Evolutionary conservation across 2,797 vertebrate genomes (phyloP), one percentile per base, ranked within the genome.

Genomic region (Lutjanus campechanus): DNA sequence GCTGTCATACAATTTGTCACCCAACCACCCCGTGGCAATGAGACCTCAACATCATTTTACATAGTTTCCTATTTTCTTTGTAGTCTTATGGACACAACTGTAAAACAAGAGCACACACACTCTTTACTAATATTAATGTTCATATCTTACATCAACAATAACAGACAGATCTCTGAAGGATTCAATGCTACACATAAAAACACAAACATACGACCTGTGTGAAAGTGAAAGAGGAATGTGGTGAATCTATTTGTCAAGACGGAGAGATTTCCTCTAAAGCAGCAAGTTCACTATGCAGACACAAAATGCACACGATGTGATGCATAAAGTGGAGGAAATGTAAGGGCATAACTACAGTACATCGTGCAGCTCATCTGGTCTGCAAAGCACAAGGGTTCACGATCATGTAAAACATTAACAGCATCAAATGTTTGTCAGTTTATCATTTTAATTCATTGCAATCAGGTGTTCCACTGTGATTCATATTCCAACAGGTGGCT

Each of bases 191-290:
- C 19, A 64, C 43, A 36, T 16, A 66, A 51, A 16, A 66, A 56
- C n/a, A 46, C 1, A 41, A 19, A 53, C 36, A 55, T 3, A 5
- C 62, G 19, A 25, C 41, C 1, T 11, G 46, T 79, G 78, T 79
- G 83, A 90, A 92, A 92, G 83, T 87, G 90, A 93, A 93, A 93
- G 83, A 85, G 4, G 3, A 85, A 70, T 90, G 87, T 62, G 84
- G 84, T 85, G 49, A 75, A 72, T 54, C 25, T 85, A n/a, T 84
- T 80, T 50, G 61, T 61, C 75, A 84, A 76, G 53, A 53, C 59
- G 11, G 40, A 55, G 43, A 10, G 10, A 64, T 87, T 92, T 91
- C 88, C 81, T 77, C 43, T 83, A 83, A 91, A 81, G 22, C n/a
- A 76, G 55, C 49, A 54, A 50, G 13, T 25, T 47, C 19, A 49